Percentiles rank a stretch among this genome's conserved stretches.
These are phyloP conservation scores for Nesoenas mayeri DNA, from an alignment of 2,113 vertebrate genomes.

Conservation along the genomic window DNA sequence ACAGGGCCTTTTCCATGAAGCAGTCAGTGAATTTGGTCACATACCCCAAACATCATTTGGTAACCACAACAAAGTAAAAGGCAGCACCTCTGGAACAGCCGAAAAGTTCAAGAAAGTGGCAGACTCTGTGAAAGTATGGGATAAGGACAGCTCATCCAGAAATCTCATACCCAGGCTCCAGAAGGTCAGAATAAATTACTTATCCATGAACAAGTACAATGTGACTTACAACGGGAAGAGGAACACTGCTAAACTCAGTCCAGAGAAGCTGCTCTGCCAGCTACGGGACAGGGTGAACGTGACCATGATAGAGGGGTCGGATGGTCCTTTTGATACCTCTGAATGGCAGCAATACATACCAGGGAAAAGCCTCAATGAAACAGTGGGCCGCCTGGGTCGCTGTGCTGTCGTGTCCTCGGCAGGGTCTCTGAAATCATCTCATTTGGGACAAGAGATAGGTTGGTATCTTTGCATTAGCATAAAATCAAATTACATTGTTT, in stretches of 20 bases:
- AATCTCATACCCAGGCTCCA: constrained; percentile 73
- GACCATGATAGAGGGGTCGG: constrained; percentile 70
- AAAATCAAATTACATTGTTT: not conserved
- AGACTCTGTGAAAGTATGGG: constrained; percentile 70
- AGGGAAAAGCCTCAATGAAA: constrained; percentile 61
- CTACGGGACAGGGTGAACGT: constrained; percentile 74
- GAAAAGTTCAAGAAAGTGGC: constrained; percentile 13
- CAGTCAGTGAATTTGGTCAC: not conserved
- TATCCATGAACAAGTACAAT: constrained; percentile 77
- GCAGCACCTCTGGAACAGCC: not conserved
- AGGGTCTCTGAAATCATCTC: constrained; percentile 77
- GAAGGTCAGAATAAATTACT: constrained; percentile 70
- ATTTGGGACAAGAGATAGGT: constrained; percentile 83
- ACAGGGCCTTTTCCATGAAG: not conserved
- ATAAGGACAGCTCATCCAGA: constrained; percentile 77
- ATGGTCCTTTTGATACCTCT: constrained; percentile 71
- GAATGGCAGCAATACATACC: constrained; percentile 76
- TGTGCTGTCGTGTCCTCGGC: constrained; percentile 85
- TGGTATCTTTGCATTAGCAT: constrained; percentile 18
- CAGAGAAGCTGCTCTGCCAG: constrained; percentile 69
- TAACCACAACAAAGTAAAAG: not conserved
- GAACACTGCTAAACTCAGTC: constrained; percentile 51
- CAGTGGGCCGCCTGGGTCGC: constrained; percentile 61
- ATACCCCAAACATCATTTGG: not conserved
- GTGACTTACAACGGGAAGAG: constrained; percentile 72